Evolutionary conservation across 2,797 vertebrate species (phyloP).

Genomic region (Nannoperca obscura): DNA sequence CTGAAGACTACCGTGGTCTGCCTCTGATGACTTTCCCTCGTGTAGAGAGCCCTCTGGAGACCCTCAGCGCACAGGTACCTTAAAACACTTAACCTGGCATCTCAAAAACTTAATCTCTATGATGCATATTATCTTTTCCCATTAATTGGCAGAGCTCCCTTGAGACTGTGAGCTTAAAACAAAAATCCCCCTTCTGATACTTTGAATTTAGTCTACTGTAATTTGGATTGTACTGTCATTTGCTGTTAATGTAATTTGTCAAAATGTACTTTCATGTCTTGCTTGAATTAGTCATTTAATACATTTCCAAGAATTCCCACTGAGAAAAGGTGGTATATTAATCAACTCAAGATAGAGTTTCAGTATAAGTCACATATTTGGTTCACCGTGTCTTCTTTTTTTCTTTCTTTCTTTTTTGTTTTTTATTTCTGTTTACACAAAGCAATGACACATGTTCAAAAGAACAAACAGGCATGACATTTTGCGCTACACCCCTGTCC

Average conservation of each 20-base stretch:
- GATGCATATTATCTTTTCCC: constrained; percentile 44
- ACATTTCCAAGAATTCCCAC: not conserved
- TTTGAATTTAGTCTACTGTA: constrained; percentile 26
- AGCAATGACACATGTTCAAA: constrained; percentile 55
- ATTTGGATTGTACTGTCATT: constrained; percentile 15
- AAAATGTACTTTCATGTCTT: constrained; percentile 8
- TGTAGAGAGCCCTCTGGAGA: constrained; percentile 98
- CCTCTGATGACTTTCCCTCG: constrained; percentile 98
- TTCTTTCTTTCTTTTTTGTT: constrained; percentile 23
- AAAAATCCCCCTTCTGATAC: constrained; percentile 20
- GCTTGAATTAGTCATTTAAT: not conserved
- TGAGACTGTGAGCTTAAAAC: constrained; percentile 31
- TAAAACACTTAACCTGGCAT: constrained; percentile 59
- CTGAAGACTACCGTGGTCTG: constrained; percentile 92
- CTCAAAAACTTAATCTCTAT: constrained; percentile 45
- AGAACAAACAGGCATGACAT: constrained; percentile 52
- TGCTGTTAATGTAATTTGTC: constrained; percentile 19
- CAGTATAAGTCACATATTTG: constrained; percentile 15
- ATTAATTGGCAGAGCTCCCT: constrained; percentile 50
- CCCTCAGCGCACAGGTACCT: constrained; percentile 96
- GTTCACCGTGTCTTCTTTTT: constrained; percentile 31
- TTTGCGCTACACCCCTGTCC: constrained; percentile 49
- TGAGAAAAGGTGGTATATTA: not conserved
- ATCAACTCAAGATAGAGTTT: not conserved
- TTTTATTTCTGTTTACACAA: constrained; percentile 27